Conservation (phyloP, 2,113 vertebrate species). For the Zosterops japonicus region DNA sequence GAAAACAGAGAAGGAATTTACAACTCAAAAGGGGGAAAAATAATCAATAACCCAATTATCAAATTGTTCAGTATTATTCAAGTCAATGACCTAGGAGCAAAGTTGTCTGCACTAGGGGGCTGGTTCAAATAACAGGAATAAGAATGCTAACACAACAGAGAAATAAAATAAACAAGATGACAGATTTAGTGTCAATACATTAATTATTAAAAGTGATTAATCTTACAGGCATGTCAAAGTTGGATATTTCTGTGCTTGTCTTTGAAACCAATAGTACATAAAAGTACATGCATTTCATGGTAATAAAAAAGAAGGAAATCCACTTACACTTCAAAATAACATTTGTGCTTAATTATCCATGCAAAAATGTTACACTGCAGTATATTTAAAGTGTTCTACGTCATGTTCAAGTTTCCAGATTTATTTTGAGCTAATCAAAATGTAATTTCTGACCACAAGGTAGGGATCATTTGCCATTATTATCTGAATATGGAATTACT, state of each 20-base stretch:
- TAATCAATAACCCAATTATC: constrained; percentile 58
- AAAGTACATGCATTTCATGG: not conserved
- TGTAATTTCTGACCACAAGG: not conserved
- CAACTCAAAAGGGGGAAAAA: constrained; percentile 41
- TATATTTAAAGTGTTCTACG: not conserved
- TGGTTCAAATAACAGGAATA: not conserved
- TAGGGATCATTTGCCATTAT: not conserved
- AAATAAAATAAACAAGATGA: not conserved
- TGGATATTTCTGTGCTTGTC: not conserved
- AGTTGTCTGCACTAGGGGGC: not conserved
- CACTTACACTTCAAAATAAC: not conserved
- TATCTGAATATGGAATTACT: not conserved
- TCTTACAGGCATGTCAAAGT: not conserved
- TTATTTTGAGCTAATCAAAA: not conserved
- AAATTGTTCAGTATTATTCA: not conserved
- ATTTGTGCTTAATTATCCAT: not conserved
- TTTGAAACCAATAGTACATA: not conserved
- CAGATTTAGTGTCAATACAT: not conserved
- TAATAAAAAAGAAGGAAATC: not conserved
- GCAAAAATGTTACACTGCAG: not conserved
- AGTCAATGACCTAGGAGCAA: constrained; percentile 22
- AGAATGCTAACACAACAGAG: not conserved
- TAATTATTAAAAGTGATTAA: not conserved
- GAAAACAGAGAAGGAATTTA: not conserved
- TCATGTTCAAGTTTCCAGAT: not conserved